Evolutionary conservation across 2,888 invertebrate species (phyloP), one percentile per base, ranked within the genome.

Genomic region (Nephrotoma appendiculata): DNA sequence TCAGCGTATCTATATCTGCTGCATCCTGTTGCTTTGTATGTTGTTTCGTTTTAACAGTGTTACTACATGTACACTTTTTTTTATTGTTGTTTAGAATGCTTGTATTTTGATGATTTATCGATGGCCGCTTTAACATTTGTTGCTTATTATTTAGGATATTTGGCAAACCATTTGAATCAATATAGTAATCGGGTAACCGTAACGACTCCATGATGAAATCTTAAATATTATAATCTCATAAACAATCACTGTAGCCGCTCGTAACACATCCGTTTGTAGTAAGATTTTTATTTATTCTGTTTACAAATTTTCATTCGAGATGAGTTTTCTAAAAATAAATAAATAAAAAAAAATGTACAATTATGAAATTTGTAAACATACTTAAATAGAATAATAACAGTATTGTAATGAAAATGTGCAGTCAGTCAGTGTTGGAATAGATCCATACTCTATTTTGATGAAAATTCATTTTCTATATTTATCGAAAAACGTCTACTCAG

Each of bases 91-190:
- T 57, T 15, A 57, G 1, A 57, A 57, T 57, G n/a, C 52, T 57
- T 15, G 52, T 57, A 57, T 6, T 57, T 43, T 85, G 15, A 41
- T 42, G 11, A 41, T 85, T 41, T 43, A 12, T 41, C 6, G 44
- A 4, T 42, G 43, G 43, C 9, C 44, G 85, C 44, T 43, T 85
- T 12, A 44, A 44, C 31, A 44, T 15, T 19, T 41, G 12, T 57
- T 31, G 15, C 9, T 86, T 31, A 57, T 71, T 83, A 44, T 71
- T 83, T 43, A 83, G 44, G 83, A 87, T 87, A 88, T 89, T 89
- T n/a, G 91, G 91, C 83, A 89, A 89, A 52, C 91, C 91, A 88
- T 89, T 89, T 83, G 89, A 89, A 19, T 90, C 90, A 87, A 90
- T 91, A 87, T 89, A 89, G 87, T 91, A 91, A 89, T 91, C 91